A percentile compares a stretch with the other conserved stretches of the same genome.
phyloP scores from a whole-genome alignment of 2,888 invertebrate genomes.

The Galerucella nymphaeae region DNA sequence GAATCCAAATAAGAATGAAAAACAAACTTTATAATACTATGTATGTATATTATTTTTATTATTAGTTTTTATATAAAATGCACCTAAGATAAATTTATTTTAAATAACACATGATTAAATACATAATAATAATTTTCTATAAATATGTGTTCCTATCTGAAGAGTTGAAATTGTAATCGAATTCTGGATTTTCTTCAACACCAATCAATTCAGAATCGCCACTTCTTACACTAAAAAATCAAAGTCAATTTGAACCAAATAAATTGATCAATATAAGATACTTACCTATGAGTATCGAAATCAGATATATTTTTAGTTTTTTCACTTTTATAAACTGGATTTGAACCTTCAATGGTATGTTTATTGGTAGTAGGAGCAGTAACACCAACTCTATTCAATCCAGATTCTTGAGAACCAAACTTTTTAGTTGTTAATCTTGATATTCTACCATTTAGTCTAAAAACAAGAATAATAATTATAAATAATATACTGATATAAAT shows the following conservation, averaged over 20 bases:
- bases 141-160: conserved; percentile 31
- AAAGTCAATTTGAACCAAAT: no score
- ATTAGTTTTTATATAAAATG: neutral
- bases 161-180: conserved; percentile 57
- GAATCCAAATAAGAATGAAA: no score
- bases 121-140: conserved; percentile 10
- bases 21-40: no score
- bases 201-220: conserved; percentile 76
- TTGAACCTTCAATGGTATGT: conserved; percentile 77
- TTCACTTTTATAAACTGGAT: conserved; percentile 72
- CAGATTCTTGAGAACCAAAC: conserved; percentile 74
- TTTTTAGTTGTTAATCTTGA: conserved; percentile 73
- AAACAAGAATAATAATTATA: conserved; percentile 20
- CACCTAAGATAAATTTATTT: neutral
- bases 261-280: no score
- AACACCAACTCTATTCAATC: conserved; percentile 67
- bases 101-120: neutral
- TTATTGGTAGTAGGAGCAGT: conserved; percentile 76
- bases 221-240: conserved; percentile 68
- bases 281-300: conserved; percentile 40
- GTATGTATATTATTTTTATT: neutral
- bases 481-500: neutral
- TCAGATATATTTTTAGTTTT: conserved; percentile 38
- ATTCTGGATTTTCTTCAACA: conserved; percentile 75
- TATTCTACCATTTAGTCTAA: conserved; percentile 71